Evolutionary conservation across 2,113 vertebrate species (phyloP).

Genomic region (Australoheros scitulus): DNA sequence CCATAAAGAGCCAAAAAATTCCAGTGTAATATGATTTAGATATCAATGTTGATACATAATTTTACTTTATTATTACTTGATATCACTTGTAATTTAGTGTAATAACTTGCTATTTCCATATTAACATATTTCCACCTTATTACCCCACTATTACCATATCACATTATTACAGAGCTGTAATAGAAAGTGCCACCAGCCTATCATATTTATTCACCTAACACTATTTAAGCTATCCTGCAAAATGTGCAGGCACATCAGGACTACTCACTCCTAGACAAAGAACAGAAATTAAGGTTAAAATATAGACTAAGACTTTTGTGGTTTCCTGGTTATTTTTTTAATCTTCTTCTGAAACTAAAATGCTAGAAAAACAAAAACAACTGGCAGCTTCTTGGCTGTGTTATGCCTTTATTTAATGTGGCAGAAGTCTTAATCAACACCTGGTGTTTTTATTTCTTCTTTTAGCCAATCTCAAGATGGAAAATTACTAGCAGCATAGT

Average conservation of each 20-base stretch:
- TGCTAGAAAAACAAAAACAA: neutral
- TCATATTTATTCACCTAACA: too few relatives aligned
- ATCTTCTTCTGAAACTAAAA: neutral
- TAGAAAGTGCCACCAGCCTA: rapidly evolving
- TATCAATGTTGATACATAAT: neutral
- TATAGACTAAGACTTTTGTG: neutral
- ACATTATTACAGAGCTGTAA: neutral
- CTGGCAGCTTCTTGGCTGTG: constrained; percentile 5
- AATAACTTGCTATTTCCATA: neutral
- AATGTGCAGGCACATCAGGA: neutral
- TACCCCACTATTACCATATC: neutral
- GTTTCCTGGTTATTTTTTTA: neutral
- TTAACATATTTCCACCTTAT: rapidly evolving
- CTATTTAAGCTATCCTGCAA: neutral
- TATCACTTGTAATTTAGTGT: neutral
- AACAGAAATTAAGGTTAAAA: neutral
- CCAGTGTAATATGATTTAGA: neutral
- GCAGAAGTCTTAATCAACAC: constrained; percentile 23
- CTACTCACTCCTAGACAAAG: neutral
- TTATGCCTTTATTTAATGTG: neutral
- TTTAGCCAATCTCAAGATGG: constrained; percentile 22
- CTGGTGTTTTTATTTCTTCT: constrained; percentile 35
- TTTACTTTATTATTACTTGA: neutral
- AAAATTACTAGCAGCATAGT: constrained; percentile 13
- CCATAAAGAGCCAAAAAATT: too few relatives aligned